Base-by-base conservation (phyloP, 2,888 invertebrate genomes). In the Abscondita cerata region DNA sequence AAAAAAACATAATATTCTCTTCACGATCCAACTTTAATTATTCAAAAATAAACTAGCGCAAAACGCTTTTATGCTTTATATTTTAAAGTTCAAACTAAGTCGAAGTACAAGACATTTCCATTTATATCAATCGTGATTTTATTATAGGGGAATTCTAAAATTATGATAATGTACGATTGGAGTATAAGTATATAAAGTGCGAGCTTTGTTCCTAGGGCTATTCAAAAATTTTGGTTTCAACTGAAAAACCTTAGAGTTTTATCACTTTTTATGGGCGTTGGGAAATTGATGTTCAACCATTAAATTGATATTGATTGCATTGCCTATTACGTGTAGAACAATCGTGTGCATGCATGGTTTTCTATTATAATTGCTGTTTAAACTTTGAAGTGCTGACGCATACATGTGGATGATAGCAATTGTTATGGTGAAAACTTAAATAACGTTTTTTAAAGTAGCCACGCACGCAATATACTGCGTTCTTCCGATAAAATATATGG, bases 101-200 rank as follows among this genome's bases (percentile, higher is more conserved):
- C 53, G 57, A 58, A 57, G 53, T 62, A 62, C 62, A 62, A 57
- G 62, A 48, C 57, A 62, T 53, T 62, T 62, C 62, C 62, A 62
- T 62, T 62, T 62, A 62, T 57, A 58, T 58, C 62, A 62, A 62
- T 62, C 57, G 62, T 48, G 48, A 58, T 62, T 62, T 57, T 62
- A 57, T 62, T 58, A 62, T 36, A 31, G 44, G 25, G 38, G 62
- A 62, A 62, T 62, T 57, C 52, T 62, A 62, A 62, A 62, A 62
- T 62, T 62, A 62, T 62, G 62, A 46, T 62, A 62, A 62, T 57
- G 56, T 56, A 25, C 52, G 40, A 48, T 16, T 52, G 47, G 40
- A 47, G 59, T 47, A n/a, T n/a, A n/a, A n/a, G 52, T 52, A 56
- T 31, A 56, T 50, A 52, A n/a, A 47, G 52, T 59, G 53, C 53